phyloP scores from a whole-genome alignment of 2,888 invertebrate genomes.

The Thereva unica region DNA sequence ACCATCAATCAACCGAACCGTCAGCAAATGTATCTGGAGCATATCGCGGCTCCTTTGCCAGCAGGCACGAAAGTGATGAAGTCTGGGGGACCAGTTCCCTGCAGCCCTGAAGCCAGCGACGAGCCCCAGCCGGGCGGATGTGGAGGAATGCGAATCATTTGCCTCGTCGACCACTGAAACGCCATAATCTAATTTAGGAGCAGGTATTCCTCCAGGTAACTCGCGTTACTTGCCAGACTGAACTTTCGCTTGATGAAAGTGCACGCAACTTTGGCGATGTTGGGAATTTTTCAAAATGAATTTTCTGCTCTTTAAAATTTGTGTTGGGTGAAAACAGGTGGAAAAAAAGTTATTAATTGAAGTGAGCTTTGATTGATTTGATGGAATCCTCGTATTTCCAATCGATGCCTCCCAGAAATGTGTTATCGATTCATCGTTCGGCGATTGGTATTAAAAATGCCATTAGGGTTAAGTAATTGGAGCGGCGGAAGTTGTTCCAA shows the following conservation, averaged over 20 bases:
- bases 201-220: background rate
- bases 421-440: too few species aligned
- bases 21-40: slow-evolving; percentile 8
- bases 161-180: slow-evolving; percentile 11
- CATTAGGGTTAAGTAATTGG: too few species aligned
- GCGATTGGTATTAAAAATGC: too few species aligned
- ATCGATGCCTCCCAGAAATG: too few species aligned
- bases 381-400: too few species aligned
- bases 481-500: too few species aligned
- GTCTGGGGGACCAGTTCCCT: slow-evolving; percentile 35
- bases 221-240: too few species aligned
- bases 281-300: background rate
- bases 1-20: slow-evolving; percentile 35
- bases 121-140: slow-evolving; percentile 7
- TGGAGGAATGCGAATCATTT: slow-evolving; percentile 6
- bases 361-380: too few species aligned
- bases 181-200: slow-evolving; percentile 23
- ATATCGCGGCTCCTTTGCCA: slow-evolving; percentile 10
- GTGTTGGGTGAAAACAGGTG: too few species aligned
- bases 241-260: too few species aligned
- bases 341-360: too few species aligned
- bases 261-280: slow-evolving; percentile 10
- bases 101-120: slow-evolving; percentile 17
- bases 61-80: slow-evolving; percentile 9
- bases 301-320: too few species aligned